Base-by-base conservation (phyloP, 2,888 invertebrate genomes). In the Boloria euphrosyne region DNA sequence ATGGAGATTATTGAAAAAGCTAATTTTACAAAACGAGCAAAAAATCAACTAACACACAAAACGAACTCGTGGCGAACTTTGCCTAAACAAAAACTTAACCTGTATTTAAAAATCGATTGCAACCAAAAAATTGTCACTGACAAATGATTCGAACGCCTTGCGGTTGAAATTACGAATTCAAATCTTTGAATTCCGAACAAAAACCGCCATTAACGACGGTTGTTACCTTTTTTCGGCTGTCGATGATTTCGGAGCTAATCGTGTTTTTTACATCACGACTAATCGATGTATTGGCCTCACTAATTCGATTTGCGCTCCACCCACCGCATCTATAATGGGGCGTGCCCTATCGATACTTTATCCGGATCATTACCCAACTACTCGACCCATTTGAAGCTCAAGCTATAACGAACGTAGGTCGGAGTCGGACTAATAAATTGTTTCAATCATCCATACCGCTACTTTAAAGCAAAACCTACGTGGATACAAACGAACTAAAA, bases 81-180 rank as follows among this genome's bases (percentile, higher is more conserved):
- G 67, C 62, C 46, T 49, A 38, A 52, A 71, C 67, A 86, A 85
- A 85, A 84, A 76, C 78, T 80, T 83, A 89, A 87, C 89, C 89
- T 85, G 90, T 90, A 90, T 91, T 91, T 92, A 91, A 92, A 92
- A 92, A 91, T 91, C 92, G 92, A 92, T 92, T 89, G 90, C 85
- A 86, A 82, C 88, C 85, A 90, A 92, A 90, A 90, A 90, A 91
- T 90, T 91, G 92, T 92, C 92, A 92, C 90, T 91, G 91, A 92
- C 92, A 90, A 92, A 92, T 92, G 92, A 90, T 90, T 89, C 89
- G 86, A 89, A 90, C 87, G 90, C 84, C 89, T 90, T 89, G 92
- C 84, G 91, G 91, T 90, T 84, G 83, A 85, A 91, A 91, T 91
- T 89, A 91, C 90, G 90, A 86, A 91, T 90, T 90, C 92, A 90